Conservation (phyloP, 1,140 invertebrate genomes). For the Nebria ingens region DNA sequence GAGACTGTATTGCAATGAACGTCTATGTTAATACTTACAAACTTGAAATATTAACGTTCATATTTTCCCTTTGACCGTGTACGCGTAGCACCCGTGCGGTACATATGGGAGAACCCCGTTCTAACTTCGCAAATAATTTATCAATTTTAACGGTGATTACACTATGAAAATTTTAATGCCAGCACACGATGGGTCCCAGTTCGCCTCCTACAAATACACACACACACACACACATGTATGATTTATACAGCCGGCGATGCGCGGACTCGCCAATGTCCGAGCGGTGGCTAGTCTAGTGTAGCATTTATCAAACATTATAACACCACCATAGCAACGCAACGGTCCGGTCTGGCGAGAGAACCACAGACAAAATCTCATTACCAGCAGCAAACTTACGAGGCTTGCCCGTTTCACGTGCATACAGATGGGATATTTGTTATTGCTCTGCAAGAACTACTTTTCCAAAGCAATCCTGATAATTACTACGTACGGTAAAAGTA, state of each 20-base stretch:
- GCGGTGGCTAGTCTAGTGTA: no score
- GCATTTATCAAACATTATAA: not conserved
- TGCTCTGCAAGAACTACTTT: not conserved
- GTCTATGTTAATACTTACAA: not conserved
- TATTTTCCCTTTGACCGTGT: no score
- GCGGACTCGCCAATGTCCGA: not conserved
- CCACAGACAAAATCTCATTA: not conserved
- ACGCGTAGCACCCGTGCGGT: not conserved
- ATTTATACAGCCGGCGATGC: no score
- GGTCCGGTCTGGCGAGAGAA: no score
- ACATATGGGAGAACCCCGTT: no score
- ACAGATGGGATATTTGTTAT: not conserved
- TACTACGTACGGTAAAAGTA: no score
- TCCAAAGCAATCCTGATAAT: not conserved
- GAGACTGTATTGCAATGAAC: no score
- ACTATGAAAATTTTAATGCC: slow-evolving; percentile 9
- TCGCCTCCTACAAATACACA: no score
- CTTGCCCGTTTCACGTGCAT: not conserved
- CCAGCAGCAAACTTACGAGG: not conserved
- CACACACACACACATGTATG: no score
- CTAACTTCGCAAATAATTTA: slow-evolving; percentile 6
- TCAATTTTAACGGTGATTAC: slow-evolving; percentile 8
- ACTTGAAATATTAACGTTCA: no score
- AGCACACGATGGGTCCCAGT: no score
- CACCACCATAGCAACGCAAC: not conserved